A percentile compares a stretch with the other conserved stretches of the same genome.
Evolutionary conservation across 2,797 vertebrate genomes (phyloP).

Genomic region (Acrossocheilus wenchowensis): DNA sequence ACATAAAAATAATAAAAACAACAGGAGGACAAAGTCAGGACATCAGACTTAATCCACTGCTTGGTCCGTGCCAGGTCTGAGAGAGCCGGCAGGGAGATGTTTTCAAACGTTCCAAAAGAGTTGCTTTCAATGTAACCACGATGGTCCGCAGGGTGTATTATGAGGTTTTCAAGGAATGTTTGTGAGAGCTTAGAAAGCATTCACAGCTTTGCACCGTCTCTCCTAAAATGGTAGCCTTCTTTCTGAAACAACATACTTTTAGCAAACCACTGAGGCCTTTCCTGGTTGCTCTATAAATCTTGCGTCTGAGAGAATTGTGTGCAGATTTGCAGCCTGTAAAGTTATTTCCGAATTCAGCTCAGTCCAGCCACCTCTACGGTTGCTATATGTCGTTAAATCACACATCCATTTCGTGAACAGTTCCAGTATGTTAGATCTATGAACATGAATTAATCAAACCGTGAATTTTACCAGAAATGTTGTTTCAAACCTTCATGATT

Average conservation of each 20-base stretch:
- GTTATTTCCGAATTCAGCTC: constrained; percentile 1
- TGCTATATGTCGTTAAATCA: constrained; percentile 2
- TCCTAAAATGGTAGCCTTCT: constrained; percentile 80
- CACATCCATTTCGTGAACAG: not conserved
- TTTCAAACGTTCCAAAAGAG: constrained; percentile 17
- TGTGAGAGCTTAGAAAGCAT: constrained; percentile 79
- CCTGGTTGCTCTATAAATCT: constrained; percentile 28
- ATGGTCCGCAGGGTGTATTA: constrained; percentile 69
- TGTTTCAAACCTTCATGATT: too few relatives aligned
- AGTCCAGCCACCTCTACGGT: not conserved
- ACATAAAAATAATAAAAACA: constrained; percentile 29
- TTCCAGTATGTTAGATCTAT: not conserved
- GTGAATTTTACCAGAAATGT: too few relatives aligned
- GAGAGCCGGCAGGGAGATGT: not conserved
- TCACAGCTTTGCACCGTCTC: constrained; percentile 72
- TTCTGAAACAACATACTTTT: constrained; percentile 68
- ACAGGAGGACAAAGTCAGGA: not conserved
- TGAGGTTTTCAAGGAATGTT: constrained; percentile 80
- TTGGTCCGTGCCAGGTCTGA: not conserved
- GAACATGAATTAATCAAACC: not conserved
- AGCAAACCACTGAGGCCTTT: constrained; percentile 63
- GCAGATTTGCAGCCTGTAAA: constrained; percentile 13
- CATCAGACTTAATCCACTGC: constrained; percentile 1
- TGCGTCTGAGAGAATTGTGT: constrained; percentile 23
- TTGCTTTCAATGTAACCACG: constrained; percentile 38